Evolutionary conservation across 1,140 invertebrate species (phyloP).

Genomic region (Prorops nasuta): DNA sequence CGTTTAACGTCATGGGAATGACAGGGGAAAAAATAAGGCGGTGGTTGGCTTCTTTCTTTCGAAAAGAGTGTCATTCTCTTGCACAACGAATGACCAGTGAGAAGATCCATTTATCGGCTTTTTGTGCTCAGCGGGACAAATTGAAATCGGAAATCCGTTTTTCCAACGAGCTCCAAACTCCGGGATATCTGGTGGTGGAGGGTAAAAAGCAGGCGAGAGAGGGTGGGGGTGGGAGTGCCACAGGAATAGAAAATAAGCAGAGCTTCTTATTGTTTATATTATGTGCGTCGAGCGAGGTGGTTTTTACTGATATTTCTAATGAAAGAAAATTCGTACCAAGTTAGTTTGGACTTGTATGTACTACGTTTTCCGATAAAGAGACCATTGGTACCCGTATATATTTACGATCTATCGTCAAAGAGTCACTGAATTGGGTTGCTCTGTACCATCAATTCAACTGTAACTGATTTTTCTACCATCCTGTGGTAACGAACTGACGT

Average conservation of each 20-base stretch:
- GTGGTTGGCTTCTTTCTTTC: not conserved
- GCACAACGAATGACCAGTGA: not conserved
- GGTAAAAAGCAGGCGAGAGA: not conserved
- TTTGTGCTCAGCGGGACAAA: conserved; percentile 3
- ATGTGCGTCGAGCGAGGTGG: not conserved
- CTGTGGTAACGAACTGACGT: no score
- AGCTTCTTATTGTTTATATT: conserved; percentile 7
- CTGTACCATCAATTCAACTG: no score
- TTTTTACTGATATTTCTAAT: not conserved
- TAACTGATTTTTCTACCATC: no score
- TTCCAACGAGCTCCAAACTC: no score
- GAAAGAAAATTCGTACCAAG: not conserved
- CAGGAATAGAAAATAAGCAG: not conserved
- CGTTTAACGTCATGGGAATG: no score
- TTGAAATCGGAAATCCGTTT: conserved; percentile 11
- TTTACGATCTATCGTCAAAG: no score
- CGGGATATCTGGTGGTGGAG: no score
- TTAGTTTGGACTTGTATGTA: no score
- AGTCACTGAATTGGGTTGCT: no score
- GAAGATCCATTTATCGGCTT: conserved; percentile 10
- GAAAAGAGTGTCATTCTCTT: not conserved
- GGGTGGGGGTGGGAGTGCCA: not conserved
- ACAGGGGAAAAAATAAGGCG: not conserved
- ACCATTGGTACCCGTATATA: no score
- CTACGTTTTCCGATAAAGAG: no score